Evolutionary conservation across 2,797 vertebrate species (phyloP).

Genomic region (Coreius guichenoti): DNA sequence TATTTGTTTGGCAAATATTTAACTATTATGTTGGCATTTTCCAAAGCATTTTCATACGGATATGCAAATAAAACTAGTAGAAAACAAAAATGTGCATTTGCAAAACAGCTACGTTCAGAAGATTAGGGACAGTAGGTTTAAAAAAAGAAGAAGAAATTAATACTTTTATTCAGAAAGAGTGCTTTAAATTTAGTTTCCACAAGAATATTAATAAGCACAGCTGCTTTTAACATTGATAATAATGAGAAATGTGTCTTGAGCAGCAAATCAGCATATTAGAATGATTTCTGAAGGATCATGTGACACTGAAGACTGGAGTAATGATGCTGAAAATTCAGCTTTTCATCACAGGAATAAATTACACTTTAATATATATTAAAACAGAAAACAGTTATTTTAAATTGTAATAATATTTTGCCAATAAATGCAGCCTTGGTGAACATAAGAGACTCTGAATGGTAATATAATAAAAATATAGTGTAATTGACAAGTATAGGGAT

Average conservation of each 20-base stretch:
- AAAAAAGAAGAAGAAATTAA: too few species aligned
- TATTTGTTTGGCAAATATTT: not conserved
- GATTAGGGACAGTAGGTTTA: not conserved
- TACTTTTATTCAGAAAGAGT: not conserved
- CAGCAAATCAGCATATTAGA: not conserved
- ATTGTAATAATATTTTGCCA: not conserved
- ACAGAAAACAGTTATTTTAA: not conserved
- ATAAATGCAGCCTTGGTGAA: not conserved
- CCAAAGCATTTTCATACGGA: not conserved
- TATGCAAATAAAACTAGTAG: not conserved
- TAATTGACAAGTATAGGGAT: not conserved
- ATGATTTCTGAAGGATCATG: not conserved
- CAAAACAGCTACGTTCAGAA: not conserved
- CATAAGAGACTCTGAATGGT: not conserved
- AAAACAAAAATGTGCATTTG: not conserved
- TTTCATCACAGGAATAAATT: not conserved
- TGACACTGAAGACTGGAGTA: not conserved
- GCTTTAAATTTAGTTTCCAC: not conserved
- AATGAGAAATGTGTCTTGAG: not conserved
- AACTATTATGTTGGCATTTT: not conserved
- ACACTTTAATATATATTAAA: not conserved
- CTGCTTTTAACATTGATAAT: not conserved
- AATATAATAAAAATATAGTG: not conserved
- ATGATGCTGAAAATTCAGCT: not conserved
- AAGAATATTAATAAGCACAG: not conserved